Evolutionary conservation across 2,888 invertebrate genomes (phyloP), one percentile per base, ranked within the genome.

Genomic region (Phaonia tiefii): DNA sequence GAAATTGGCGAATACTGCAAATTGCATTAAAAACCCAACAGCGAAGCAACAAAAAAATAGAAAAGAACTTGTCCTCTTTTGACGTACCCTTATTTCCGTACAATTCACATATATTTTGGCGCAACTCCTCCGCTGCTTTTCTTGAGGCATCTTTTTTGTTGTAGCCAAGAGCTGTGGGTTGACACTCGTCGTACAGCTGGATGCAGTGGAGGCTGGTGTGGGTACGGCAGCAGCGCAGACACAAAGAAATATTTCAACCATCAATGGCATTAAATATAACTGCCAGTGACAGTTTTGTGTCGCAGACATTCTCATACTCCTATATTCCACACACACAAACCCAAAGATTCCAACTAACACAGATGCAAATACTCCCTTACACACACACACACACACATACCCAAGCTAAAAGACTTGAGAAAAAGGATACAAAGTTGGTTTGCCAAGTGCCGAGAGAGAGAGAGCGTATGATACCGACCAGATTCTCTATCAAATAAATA

Each of bases 271-370:
- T 87, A 86, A 85, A 83, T 83, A 82, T 86, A 89, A 84, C 85
- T 85, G 85, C 82, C 84, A 87, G 87, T 88, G 88, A 89, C 88
- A 85, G 86, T 88, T 88, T 88, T 88, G 88, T 88, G 88, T 88
- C 88, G 85, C 83, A 86, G 85, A 86, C 84, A 85, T 83, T 65
- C 76, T 70, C 75, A 78, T 66, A 70, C 79, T 76, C 42, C 54
- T 44, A 26, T 51, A 17, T 26, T 4, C 37, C 49, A 39, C 71
- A 65, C 63, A 80, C 66, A 70, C 63, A 75, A 80, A 46, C 31
- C 56, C 31, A 74, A 72, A 54, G n/a, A n/a, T n/a, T n/a, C n/a
- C n/a, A n/a, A n/a, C n/a, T n/a, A n/a, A 54, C 46, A 67, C 63
- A 60, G 15, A 60, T 46, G 22, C 49, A 66, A 77, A 37, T 17